Evolutionary conservation across 2,888 invertebrate genomes (phyloP).

Genomic region (Archaeoteleia sp.): DNA sequence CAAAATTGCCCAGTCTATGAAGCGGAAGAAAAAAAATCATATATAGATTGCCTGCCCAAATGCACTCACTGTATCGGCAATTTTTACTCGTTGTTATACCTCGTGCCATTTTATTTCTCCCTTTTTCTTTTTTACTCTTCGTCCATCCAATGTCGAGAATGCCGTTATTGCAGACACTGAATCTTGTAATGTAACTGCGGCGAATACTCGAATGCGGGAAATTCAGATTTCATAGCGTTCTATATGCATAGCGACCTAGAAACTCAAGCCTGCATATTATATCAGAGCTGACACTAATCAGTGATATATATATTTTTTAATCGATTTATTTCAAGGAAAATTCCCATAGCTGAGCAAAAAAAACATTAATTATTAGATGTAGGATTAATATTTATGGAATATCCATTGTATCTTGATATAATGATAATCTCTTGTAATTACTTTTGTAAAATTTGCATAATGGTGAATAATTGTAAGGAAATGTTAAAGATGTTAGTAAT

Average conservation of each 20-base stretch:
- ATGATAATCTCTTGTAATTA: too few relatives aligned
- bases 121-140: constrained; percentile 1
- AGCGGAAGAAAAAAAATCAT: constrained; percentile 14
- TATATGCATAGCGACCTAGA: constrained; percentile 8
- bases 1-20: constrained; percentile 28
- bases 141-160: constrained; percentile 11
- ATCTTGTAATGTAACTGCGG: constrained; percentile 15
- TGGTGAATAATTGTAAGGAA: too few relatives aligned
- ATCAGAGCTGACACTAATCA: constrained; percentile 2
- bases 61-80: constrained; percentile 21
- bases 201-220: constrained; percentile 9
- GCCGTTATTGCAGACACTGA: constrained; percentile 21
- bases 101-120: constrained; percentile 10
- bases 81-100: constrained; percentile 14
- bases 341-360: too few relatives aligned
- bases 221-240: constrained; percentile 15
- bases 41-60: constrained; percentile 18
- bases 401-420: too few relatives aligned
- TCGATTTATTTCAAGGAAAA: too few relatives aligned
- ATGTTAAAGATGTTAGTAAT: too few relatives aligned
- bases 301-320: too few relatives aligned
- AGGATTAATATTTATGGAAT: too few relatives aligned
- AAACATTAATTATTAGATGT: too few relatives aligned
- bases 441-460: too few relatives aligned
- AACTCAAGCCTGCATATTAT: constrained; percentile 5